Evolutionary conservation across 2,113 vertebrate genomes (phyloP).

Genomic region (Otolemur garnettii): DNA sequence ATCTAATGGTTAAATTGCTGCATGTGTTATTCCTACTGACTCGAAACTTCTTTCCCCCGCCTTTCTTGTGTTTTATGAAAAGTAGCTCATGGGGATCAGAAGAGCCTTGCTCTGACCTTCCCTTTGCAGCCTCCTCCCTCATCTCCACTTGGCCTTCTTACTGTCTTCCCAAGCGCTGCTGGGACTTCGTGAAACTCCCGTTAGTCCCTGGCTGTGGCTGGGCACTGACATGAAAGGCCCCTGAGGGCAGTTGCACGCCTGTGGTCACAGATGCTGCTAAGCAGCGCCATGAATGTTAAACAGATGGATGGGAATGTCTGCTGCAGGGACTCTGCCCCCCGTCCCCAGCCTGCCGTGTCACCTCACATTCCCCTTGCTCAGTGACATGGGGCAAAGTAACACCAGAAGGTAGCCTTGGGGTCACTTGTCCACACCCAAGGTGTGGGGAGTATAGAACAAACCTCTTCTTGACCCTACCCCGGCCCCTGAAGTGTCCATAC

Average conservation of each 20-base stretch:
- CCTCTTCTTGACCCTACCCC: neutral
- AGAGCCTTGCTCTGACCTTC: constrained; percentile 5
- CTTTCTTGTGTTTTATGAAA: neutral
- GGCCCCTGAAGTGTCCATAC: neutral
- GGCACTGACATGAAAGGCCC: neutral
- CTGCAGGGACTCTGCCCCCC: neutral
- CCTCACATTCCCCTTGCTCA: neutral
- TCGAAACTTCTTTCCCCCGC: neutral
- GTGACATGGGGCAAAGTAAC: neutral
- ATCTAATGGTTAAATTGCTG: neutral
- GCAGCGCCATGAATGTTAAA: neutral
- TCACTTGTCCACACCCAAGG: neutral
- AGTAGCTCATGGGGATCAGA: neutral
- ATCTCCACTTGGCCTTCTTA: neutral
- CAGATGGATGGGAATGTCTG: neutral
- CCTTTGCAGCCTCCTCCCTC: neutral
- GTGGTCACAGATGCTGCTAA: neutral
- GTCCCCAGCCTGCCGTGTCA: neutral
- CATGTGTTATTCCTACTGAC: neutral
- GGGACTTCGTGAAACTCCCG: neutral
- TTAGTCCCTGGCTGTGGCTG: neutral
- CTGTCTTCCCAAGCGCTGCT: neutral
- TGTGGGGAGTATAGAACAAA: neutral
- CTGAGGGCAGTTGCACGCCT: neutral
- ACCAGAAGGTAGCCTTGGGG: neutral